Percentiles rank a stretch among this genome's conserved stretches.
Conservation (phyloP, 2,888 invertebrate genomes). For the Melinaea marsaeus region DNA sequence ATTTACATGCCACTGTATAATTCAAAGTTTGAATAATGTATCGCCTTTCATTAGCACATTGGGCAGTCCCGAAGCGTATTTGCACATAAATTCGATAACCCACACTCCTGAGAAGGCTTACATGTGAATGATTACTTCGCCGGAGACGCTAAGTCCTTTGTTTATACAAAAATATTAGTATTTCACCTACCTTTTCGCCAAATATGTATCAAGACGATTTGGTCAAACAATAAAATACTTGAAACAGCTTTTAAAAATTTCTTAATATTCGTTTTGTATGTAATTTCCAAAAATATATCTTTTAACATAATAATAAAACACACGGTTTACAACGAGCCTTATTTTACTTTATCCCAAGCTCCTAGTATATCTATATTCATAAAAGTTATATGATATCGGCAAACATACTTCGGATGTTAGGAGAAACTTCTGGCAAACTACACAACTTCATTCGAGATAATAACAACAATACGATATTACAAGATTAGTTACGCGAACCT, state of each 20-base stretch:
- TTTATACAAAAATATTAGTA: constrained; percentile 30
- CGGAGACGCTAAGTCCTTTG: constrained; percentile 36
- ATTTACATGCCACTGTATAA: constrained; percentile 77
- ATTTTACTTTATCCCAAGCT: constrained; percentile 14
- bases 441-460: constrained; percentile 47
- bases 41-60: constrained; percentile 77
- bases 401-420: constrained; percentile 26
- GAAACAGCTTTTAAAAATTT: too few species aligned
- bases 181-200: neutral
- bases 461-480: constrained; percentile 47
- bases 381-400: constrained; percentile 20
- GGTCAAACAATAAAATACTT: neutral
- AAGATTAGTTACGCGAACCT: constrained; percentile 48
- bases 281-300: too few species aligned
- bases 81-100: constrained; percentile 76
- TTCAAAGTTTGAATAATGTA: constrained; percentile 77
- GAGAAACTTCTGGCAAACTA: constrained; percentile 40
- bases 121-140: constrained; percentile 66
- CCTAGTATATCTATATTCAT: constrained; percentile 18
- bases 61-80: constrained; percentile 72
- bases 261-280: too few species aligned
- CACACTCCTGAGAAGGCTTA: constrained; percentile 66
- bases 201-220: neutral
- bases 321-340: constrained; percentile 8
- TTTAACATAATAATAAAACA: neutral